Evolutionary conservation across 2,113 vertebrate genomes (phyloP).

Genomic region (Pelvicachromis taeniatus): DNA sequence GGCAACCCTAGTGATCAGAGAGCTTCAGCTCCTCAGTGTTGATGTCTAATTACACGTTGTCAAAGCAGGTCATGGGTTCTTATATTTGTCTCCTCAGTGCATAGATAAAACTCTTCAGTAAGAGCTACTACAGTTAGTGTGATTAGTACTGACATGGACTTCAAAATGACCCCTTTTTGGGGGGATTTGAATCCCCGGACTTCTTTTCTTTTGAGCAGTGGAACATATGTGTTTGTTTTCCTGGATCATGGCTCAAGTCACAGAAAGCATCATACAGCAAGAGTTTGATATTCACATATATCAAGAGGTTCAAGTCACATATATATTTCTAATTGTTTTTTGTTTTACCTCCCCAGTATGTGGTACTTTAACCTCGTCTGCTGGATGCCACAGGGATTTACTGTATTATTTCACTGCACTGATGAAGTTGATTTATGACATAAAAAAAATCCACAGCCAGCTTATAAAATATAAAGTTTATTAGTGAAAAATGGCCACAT

Average conservation of each 20-base stretch:
- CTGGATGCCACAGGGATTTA: neutral
- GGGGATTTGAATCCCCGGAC: rapidly evolving
- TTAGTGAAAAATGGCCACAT: neutral
- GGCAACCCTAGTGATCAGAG: neutral
- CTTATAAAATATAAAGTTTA: neutral
- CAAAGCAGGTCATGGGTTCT: neutral
- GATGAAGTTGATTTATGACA: neutral
- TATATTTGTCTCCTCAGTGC: neutral
- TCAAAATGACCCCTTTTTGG: neutral
- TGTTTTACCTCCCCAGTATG: neutral
- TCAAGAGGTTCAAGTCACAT: neutral
- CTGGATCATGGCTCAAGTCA: neutral
- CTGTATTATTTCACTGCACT: neutral
- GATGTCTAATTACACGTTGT: neutral
- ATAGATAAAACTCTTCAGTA: neutral
- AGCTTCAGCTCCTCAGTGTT: neutral
- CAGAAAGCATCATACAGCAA: neutral
- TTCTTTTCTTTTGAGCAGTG: neutral
- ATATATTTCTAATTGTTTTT: neutral
- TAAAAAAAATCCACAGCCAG: neutral
- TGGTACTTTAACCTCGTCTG: neutral
- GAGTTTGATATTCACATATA: neutral
- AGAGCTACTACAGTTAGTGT: neutral
- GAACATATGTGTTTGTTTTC: neutral
- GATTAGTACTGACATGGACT: neutral